phyloP scores from a whole-genome alignment of 2,888 invertebrate genomes.

The Pilophorus perplexus region DNA sequence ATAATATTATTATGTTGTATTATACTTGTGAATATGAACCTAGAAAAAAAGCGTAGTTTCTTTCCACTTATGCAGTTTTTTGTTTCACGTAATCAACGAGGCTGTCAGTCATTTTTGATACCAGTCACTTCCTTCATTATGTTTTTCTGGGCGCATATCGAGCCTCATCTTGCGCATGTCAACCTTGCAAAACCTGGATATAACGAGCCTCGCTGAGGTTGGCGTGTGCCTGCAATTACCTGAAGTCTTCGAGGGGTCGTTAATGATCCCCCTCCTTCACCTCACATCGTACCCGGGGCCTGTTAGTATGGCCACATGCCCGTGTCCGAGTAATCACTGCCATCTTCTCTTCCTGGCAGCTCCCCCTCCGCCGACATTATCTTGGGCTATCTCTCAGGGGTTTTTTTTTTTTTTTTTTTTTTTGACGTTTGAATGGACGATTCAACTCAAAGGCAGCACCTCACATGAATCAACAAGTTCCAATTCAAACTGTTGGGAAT shows the following conservation, averaged over 20 bases:
- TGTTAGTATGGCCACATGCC: conserved; percentile 38
- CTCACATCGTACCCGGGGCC: conserved; percentile 24
- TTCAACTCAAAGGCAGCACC: too few relatives aligned
- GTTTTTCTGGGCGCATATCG: not conserved
- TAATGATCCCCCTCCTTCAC: conserved; percentile 23
- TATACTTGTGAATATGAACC: too few relatives aligned
- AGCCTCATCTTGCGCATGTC: conserved; percentile 19
- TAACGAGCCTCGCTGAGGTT: conserved; percentile 28
- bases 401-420: too few relatives aligned
- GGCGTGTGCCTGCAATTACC: conserved; percentile 39
- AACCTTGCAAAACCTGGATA: conserved; percentile 33
- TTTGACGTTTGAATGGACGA: conserved; percentile 37
- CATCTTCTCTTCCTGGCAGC: conserved; percentile 34
- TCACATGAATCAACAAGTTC: too few relatives aligned
- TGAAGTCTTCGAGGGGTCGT: conserved; percentile 22
- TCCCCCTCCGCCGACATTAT: not conserved
- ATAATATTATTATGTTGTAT: too few relatives aligned
- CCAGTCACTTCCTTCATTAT: conserved; percentile 19
- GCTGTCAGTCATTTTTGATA: conserved; percentile 3
- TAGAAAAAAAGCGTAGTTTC: too few relatives aligned
- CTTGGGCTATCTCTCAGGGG: too few relatives aligned
- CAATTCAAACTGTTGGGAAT: too few relatives aligned
- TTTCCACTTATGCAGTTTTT: too few relatives aligned
- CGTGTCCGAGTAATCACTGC: conserved; percentile 40
- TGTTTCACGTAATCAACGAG: too few relatives aligned